Evolutionary conservation across 53 echinoderm and acorn worm genomes (phyloP).

Genomic region (Hippasteria phrygiana): DNA sequence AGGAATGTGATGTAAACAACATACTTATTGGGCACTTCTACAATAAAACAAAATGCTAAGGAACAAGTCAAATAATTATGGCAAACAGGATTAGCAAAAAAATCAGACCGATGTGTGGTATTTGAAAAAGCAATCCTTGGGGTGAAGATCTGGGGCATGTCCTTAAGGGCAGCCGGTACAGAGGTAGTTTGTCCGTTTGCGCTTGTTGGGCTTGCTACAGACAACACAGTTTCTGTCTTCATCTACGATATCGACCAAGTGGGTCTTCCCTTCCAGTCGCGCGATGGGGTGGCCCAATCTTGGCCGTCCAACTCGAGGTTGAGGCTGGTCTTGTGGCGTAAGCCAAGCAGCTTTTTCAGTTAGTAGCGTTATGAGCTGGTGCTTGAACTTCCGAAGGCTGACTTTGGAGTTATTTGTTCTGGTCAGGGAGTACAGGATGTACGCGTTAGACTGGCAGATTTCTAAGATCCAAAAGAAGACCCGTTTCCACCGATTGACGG

Average conservation of each 20-base stretch:
- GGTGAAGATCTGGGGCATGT: too few species aligned
- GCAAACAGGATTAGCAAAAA: too few species aligned
- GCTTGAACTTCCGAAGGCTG: conserved; percentile 50
- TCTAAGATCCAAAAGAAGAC: conserved; percentile 61
- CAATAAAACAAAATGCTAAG: too few species aligned
- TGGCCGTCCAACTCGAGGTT: background rate
- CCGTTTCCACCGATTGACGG: conserved; percentile 57
- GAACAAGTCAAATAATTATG: too few species aligned
- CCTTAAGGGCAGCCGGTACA: conserved; percentile 41
- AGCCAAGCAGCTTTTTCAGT: conserved; percentile 39
- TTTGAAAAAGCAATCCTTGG: conserved; percentile 49
- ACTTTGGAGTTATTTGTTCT: background rate
- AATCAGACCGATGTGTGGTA: conserved; percentile 60
- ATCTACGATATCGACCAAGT: conserved; percentile 6
- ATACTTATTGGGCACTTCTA: too few species aligned
- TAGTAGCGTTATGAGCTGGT: conserved; percentile 21
- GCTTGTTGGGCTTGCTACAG: conserved; percentile 15
- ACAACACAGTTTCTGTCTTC: conserved; percentile 61
- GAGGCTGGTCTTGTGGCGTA: background rate
- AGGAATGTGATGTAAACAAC: too few species aligned
- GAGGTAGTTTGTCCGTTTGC: conserved; percentile 58
- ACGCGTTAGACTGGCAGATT: conserved; percentile 61
- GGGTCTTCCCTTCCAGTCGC: conserved; percentile 34
- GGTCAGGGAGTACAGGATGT: conserved; percentile 49
- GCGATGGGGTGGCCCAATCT: background rate